These are phyloP conservation scores for Procapra przewalskii DNA, from an alignment of 2,113 vertebrate species.

Conservation along the genomic window DNA sequence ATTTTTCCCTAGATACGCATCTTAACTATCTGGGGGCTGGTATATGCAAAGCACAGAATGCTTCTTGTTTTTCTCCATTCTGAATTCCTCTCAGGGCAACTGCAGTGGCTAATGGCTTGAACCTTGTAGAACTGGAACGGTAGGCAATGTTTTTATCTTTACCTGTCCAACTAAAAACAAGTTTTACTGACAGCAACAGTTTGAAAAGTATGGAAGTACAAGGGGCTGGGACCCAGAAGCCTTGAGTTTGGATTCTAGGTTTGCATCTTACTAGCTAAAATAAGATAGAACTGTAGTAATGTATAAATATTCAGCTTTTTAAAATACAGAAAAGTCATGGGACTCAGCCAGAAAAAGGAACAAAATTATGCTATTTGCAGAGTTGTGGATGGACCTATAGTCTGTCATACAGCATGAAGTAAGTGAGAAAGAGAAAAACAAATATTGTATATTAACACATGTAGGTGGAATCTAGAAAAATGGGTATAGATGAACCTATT, in stretches of 20 bases:
- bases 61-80: neutral
- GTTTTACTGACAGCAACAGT: neutral
- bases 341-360: neutral
- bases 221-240: neutral
- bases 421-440: neutral
- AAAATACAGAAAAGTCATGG: neutral
- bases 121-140: neutral
- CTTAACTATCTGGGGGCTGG: neutral
- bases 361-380: neutral
- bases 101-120: neutral
- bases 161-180: neutral
- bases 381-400: neutral
- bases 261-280: neutral
- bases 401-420: neutral
- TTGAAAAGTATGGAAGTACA: neutral
- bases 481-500: neutral
- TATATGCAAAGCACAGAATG: neutral
- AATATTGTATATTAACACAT: neutral
- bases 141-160: neutral
- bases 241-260: neutral
- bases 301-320: neutral
- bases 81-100: neutral
- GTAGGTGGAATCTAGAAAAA: neutral
- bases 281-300: neutral
- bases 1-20: neutral